Evolutionary conservation across 2,797 vertebrate genomes (phyloP), one percentile per base, ranked within the genome.

Genomic region (Staurois parvus): DNA sequence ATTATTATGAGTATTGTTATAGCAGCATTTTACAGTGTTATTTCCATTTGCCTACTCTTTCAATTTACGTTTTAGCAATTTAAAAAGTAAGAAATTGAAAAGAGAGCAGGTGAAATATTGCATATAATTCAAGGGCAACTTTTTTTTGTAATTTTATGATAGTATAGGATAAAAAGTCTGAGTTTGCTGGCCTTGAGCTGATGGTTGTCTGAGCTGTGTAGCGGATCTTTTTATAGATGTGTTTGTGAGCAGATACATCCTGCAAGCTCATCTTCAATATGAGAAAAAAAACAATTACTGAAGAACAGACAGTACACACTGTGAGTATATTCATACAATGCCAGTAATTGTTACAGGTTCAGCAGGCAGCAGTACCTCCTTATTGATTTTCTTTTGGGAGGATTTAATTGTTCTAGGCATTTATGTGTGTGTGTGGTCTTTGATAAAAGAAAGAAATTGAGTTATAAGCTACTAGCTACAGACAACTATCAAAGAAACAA

Each of bases 321-420:
- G 69, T 26, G 48, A 87, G 40, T 74, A 81, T 82, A 83, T 87
- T 83, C 85, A 87, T 79, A 83, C 81, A 83, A 83, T 72, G 8
- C 59, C 69, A 69, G 81, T 69, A 83, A 87, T 87, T 87, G 85
- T 87, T 56, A 83, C 69, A 87, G 76, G 85, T 87, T 77, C 70
- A 79, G 75, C 80, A 83, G 76, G 81, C 81, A 87, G 76, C 70
- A 77, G 83, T 83, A 79, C 81, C 76, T 74, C 69, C 52, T 67
- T 83, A 87, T 87, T 79, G 85, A 86, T 86, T 86, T 86, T 83
- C 85, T 73, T 83, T 81, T 78, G 81, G 81, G 70, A 87, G 48
- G 45, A 83, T 83, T 87, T 83, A 83, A 87, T 87, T 87, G 85
- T 87, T 74, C 42, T 45, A 70, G 76, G 78, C 59, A 83, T 83